Conservation (phyloP, 2,113 vertebrate genomes). For the Chamaetylas fuelleborni region DNA sequence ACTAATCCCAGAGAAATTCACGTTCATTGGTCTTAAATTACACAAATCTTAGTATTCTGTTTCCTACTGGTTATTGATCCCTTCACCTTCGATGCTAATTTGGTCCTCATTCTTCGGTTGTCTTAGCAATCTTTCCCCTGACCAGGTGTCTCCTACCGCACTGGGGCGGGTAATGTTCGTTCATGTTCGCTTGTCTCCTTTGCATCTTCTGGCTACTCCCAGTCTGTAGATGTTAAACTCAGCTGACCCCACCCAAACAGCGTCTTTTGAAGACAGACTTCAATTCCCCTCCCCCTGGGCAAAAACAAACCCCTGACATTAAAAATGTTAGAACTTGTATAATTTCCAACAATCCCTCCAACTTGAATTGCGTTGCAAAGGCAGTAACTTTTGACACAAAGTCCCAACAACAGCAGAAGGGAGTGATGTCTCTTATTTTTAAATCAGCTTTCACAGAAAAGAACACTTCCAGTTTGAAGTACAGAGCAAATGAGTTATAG, state of each 20-base stretch:
- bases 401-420: background rate
- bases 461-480: background rate
- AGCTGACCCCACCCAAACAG: background rate
- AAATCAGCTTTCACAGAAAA: background rate
- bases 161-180: rapidly evolving
- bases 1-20: background rate
- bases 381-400: background rate
- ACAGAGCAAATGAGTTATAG: background rate
- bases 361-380: background rate
- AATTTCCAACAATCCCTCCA: background rate
- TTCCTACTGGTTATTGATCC: background rate
- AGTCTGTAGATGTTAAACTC: background rate
- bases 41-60: background rate
- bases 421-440: background rate
- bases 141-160: background rate
- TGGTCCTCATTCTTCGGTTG: background rate
- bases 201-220: background rate
- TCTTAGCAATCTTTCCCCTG: background rate
- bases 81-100: background rate
- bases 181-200: background rate
- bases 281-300: background rate
- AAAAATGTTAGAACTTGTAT: background rate
- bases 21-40: background rate
- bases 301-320: background rate
- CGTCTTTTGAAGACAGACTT: background rate